Evolutionary conservation across 2,113 vertebrate genomes (phyloP).

Genomic region (Trinectes maculatus): DNA sequence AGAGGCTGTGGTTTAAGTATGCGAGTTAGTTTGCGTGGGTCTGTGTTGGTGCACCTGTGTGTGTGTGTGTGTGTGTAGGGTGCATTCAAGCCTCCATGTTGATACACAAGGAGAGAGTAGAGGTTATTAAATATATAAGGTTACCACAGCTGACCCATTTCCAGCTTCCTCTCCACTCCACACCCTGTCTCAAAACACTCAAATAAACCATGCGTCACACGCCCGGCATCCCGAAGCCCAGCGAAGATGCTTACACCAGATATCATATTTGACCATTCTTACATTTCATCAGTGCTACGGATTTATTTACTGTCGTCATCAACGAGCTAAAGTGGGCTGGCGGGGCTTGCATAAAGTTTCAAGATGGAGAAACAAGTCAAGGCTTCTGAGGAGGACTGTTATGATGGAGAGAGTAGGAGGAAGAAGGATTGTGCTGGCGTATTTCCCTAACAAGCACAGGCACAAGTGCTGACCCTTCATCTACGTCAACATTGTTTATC

Average conservation of each 20-base stretch:
- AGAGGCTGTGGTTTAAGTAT: constrained; percentile 42
- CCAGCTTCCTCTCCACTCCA: constrained; percentile 42
- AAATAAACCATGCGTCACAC: constrained; percentile 62
- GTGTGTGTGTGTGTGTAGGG: constrained; percentile 1
- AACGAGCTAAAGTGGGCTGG: constrained; percentile 40
- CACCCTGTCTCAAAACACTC: constrained; percentile 44
- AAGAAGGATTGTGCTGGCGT: constrained; percentile 11
- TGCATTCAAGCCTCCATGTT: constrained; percentile 1
- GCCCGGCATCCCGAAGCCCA: constrained; percentile 40
- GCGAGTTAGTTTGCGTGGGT: no score
- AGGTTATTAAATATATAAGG: constrained; percentile 71
- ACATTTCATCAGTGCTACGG: constrained; percentile 46
- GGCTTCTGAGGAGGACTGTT: constrained; percentile 13
- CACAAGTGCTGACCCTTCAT: constrained; percentile 68
- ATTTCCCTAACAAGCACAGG: constrained; percentile 52
- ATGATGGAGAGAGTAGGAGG: constrained; percentile 14
- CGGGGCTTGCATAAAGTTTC: constrained; percentile 49
- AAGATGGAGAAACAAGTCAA: constrained; percentile 21
- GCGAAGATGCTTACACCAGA: constrained; percentile 42
- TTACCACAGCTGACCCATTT: constrained; percentile 74
- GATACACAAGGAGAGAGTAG: constrained; percentile 3
- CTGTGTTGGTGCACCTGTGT: constrained; percentile 11
- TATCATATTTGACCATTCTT: constrained; percentile 54
- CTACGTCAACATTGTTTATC: constrained; percentile 48
- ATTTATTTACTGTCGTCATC: constrained; percentile 46